Conservation (phyloP, 2,797 vertebrate species). For the Pseudotriccus pelzelni region DNA sequence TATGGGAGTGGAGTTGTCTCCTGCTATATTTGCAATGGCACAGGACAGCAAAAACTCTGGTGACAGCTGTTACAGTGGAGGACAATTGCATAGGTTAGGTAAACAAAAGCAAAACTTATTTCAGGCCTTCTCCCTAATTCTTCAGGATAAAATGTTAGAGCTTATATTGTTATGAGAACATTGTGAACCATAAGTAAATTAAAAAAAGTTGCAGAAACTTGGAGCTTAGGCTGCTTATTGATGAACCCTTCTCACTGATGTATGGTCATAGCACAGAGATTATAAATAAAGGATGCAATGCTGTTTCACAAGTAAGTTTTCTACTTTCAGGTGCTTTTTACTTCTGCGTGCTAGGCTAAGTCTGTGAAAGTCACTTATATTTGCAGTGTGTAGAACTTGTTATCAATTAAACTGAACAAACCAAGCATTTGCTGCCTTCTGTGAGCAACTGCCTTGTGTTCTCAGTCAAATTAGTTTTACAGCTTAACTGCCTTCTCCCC, state of each 20-base stretch:
- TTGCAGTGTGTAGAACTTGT: background rate
- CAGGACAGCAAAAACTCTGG: background rate
- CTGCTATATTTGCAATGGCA: background rate
- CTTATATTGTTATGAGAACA: background rate
- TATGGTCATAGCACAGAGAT: background rate
- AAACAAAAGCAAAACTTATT: background rate
- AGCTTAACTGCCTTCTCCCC: background rate
- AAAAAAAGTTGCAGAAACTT: background rate
- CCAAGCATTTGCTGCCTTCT: background rate
- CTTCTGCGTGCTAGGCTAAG: background rate
- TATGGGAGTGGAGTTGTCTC: background rate
- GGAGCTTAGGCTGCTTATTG: background rate
- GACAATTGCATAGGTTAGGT: background rate
- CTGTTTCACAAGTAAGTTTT: background rate
- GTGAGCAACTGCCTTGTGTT: background rate
- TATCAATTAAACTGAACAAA: slow-evolving; percentile 30
- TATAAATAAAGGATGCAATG: background rate
- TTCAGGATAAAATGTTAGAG: background rate
- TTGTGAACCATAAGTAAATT: background rate
- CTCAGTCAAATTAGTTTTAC: background rate
- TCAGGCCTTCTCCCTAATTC: background rate
- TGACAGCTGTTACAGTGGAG: background rate
- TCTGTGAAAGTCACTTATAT: background rate
- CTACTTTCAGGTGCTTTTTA: background rate
- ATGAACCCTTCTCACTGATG: background rate